Percentiles rank a stretch among this genome's conserved stretches.
phyloP scores from a whole-genome alignment of 2,797 vertebrate genomes.

The Dermochelys coriacea region DNA sequence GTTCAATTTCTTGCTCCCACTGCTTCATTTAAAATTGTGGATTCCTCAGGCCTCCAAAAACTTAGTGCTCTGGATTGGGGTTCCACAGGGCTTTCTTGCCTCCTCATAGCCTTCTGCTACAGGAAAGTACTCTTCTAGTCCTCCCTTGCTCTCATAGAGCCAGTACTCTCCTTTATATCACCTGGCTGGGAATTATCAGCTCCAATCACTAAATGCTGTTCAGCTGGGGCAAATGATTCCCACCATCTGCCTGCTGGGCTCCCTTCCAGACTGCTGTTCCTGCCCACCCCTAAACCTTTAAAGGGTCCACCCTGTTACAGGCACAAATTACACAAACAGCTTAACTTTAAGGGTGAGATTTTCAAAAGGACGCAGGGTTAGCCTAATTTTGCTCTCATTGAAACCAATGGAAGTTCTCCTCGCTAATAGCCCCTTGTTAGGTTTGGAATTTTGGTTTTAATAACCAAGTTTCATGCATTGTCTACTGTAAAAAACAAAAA shows the following conservation, averaged over 20 bases:
- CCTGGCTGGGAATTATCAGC: too few relatives aligned
- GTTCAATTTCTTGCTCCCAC: too few relatives aligned
- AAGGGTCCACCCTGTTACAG: too few relatives aligned
- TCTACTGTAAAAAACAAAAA: neutral
- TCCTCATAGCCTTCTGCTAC: too few relatives aligned
- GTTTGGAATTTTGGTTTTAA: neutral
- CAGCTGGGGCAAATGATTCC: too few relatives aligned
- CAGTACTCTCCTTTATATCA: too few relatives aligned
- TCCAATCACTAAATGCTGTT: too few relatives aligned
- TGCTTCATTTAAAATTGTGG: neutral
- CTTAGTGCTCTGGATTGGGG: neutral
- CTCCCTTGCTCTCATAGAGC: too few relatives aligned
- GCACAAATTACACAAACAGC: neutral
- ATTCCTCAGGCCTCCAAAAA: neutral
- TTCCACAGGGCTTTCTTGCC: neutral
- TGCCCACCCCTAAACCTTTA: too few relatives aligned
- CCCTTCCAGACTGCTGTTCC: neutral
- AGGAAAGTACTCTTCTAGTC: too few relatives aligned
- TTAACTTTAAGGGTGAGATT: neutral
- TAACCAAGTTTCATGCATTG: neutral
- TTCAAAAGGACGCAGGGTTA: neutral
- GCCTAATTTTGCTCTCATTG: constrained; percentile 8
- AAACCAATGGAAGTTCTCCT: constrained; percentile 25
- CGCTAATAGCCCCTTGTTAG: neutral
- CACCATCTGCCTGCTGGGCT: too few relatives aligned